A percentile compares a stretch with the other conserved stretches of the same genome.
Conservation (phyloP, 2,888 invertebrate genomes). For the Danaus chrysippus region DNA sequence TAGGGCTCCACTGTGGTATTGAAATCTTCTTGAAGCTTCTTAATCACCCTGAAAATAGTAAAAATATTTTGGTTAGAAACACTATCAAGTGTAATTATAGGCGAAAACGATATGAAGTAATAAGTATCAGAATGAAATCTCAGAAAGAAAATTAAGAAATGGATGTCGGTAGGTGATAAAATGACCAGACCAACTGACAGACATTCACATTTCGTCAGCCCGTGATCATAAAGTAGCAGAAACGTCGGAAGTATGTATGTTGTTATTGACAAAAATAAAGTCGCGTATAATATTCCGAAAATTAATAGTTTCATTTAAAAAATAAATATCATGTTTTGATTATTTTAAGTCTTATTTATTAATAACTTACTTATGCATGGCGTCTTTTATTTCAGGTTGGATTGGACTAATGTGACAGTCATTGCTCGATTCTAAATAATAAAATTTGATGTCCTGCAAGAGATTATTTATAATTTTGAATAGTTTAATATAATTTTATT, state of each 20-base stretch:
- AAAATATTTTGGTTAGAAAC: background rate
- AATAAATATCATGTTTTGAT: too few species aligned
- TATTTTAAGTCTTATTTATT: background rate
- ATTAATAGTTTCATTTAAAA: too few species aligned
- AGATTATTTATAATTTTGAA: background rate
- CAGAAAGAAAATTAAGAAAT: too few species aligned
- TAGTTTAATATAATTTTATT: background rate
- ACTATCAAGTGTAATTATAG: background rate
- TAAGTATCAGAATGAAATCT: too few species aligned
- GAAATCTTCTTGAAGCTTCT: constrained; percentile 44
- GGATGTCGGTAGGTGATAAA: too few species aligned
- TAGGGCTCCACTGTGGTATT: constrained; percentile 47
- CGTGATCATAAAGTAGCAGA: too few species aligned
- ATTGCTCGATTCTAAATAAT: constrained; percentile 86
- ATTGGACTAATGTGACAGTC: constrained; percentile 86
- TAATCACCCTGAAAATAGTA: constrained; percentile 45
- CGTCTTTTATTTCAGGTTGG: constrained; percentile 81
- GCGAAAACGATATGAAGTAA: too few species aligned
- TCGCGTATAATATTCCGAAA: too few species aligned
- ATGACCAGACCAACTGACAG: too few species aligned
- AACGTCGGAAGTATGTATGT: too few species aligned
- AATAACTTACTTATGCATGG: constrained; percentile 76
- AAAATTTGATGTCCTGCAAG: constrained; percentile 80
- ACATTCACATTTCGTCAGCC: too few species aligned
- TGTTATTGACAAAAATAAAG: too few species aligned